Evolutionary conservation across 2,888 invertebrate species (phyloP), one percentile per base, ranked within the genome.

Genomic region (Griposia aprilina): DNA sequence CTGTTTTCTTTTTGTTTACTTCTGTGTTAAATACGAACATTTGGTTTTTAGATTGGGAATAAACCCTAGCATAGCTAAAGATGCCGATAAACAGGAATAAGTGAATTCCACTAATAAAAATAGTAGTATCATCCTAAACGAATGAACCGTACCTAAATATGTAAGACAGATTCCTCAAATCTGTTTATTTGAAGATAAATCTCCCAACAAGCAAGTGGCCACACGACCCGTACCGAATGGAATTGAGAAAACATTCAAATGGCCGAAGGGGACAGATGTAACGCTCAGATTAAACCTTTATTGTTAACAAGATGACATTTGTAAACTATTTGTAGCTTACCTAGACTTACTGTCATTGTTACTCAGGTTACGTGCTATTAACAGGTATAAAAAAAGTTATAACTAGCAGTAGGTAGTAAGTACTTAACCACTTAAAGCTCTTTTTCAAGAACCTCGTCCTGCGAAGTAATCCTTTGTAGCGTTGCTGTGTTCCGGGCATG

Each of bases 161-260:
- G 26, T 52, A 30, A 60, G 55, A 76, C 45, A 55, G 65, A 30
- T 52, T 62, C 0, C 5, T 23, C 20, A n/a, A 69, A 63, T 52
- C 26, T 68, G 57, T 83, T 70, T 81, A 63, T 52, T 57, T 50
- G 1, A n/a, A 82, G 69, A 52, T 68, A 76, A 76, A 72, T 60
- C 11, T 67, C 23, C 48, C 57, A 20, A 69, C 17, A 36, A 30
- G 45, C 65, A 48, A 74, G 78, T 62, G 60, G 63, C 36, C 68
- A 30, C 62, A n/a, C 30, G 57, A 13, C 59, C 36, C 10, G 41
- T 66, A 20, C 23, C 17, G 59, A n/a, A 17, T 20, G 2, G 36
- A 63, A 76, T 72, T 30, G 76, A 52, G 74, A 73, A 69, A 76
- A 85, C 86, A 85, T 83, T 82, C 57, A 77, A 83, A 85, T 77